Base-by-base conservation (phyloP, 2,797 vertebrate genomes). In the Smutsia gigantea region DNA sequence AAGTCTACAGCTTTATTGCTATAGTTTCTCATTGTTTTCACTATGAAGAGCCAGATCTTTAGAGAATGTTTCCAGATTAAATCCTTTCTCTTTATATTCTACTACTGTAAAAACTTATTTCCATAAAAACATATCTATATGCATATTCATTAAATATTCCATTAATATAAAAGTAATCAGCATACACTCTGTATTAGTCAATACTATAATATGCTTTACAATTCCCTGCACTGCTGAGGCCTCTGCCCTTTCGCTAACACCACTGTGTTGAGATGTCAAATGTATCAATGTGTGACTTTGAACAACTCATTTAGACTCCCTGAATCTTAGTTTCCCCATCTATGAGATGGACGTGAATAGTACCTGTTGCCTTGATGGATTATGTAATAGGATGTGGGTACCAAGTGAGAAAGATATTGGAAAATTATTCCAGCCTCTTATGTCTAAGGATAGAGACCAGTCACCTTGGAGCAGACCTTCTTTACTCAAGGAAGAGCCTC, bases 141-240 rank as follows among this genome's bases (percentile, higher is more conserved):
- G 34, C 81, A 68, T 85, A 88, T 82, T 95, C 92, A 93, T 97
- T 87, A 95, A 94, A 75, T 94, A 95, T 85, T 77, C 81, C 69
- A 92, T 82, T 93, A 96, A 92, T 92, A 85, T 42, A 72, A 85
- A 97, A 87, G 74, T 72, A 89, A 66, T 53, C 37, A 88, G 82
- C 21, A 66, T 57, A 42, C 21, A 17, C 63, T 71, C 49, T 93
- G 74, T 86, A 14, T n/a, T 89, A 59, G 34, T 81, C 64, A 61
- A 25, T 34, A 34, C 2, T 59, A 39, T 66, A 90, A 95, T 51
- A 66, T 23, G 29, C 3, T 90, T 34, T 39, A 69, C 19, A 84
- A 3, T 59, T 69, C 29, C n/a, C 12, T 15, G 8, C 37, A 27
- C 18, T 79, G 64, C 63, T 66, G 83, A 93, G 53, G 49, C 31